Conservation (phyloP, 2,797 vertebrate genomes). For the Lithobates pipiens region DNA sequence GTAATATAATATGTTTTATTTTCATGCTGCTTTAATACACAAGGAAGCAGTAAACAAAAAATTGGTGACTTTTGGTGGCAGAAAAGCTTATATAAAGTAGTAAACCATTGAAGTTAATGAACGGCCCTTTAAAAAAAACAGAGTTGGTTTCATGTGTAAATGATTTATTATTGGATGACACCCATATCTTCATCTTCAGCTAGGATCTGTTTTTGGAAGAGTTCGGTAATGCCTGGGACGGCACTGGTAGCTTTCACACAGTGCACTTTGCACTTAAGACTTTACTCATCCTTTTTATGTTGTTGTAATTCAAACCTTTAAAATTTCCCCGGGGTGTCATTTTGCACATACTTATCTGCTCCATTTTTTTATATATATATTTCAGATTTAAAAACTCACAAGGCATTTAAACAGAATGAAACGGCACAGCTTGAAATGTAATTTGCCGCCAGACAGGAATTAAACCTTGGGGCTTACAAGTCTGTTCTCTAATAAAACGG, state of each 20-base stretch:
- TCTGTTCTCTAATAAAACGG: conserved; percentile 30
- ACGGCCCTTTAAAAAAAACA: background rate
- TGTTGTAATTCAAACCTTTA: background rate
- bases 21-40: no score
- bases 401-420: conserved; percentile 9
- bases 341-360: background rate
- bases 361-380: background rate
- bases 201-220: background rate
- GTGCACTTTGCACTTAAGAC: background rate
- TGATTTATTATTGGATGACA: background rate
- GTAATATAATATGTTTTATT: no score
- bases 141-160: background rate
- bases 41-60: background rate
- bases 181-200: background rate
- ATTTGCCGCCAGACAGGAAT: conserved; percentile 38
- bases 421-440: conserved; percentile 44
- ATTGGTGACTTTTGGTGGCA: background rate
- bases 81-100: no score
- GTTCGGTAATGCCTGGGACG: background rate
- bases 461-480: conserved; percentile 26
- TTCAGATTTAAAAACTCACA: background rate
- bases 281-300: background rate
- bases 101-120: no score
- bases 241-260: background rate
- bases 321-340: background rate